A percentile compares a stretch with the other conserved stretches of the same genome.
phyloP scores from a whole-genome alignment of 2,113 vertebrate genomes.

The Bothrops jararaca region DNA sequence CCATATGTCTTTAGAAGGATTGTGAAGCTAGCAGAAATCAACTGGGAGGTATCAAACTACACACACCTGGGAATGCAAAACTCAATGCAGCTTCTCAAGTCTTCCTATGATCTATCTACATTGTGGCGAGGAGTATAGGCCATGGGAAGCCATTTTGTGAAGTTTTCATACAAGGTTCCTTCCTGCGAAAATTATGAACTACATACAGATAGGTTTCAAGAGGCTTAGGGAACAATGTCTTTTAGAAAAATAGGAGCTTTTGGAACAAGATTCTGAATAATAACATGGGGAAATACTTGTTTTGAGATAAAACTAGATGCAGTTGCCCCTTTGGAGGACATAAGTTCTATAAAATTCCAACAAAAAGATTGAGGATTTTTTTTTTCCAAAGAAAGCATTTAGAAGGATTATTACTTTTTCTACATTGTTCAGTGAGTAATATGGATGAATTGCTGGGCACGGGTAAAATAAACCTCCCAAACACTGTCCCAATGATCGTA shows the following conservation, averaged over 20 bases:
- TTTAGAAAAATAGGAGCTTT: neutral
- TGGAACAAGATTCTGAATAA: neutral
- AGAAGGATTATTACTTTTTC: neutral
- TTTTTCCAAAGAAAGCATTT: neutral
- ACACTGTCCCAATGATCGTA: neutral
- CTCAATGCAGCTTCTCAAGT: constrained; percentile 8
- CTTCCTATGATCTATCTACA: neutral
- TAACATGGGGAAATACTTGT: constrained; percentile 40
- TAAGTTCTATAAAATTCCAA: neutral
- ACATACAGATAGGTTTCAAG: neutral
- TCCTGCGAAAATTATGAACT: neutral
- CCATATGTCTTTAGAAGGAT: constrained; percentile 36
- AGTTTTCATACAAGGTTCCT: neutral
- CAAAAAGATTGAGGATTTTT: neutral
- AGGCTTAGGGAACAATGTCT: neutral
- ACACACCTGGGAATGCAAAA: constrained; percentile 16
- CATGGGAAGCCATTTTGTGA: neutral
- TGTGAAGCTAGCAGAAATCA: constrained; percentile 29
- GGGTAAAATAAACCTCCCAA: neutral
- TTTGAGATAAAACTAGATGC: neutral
- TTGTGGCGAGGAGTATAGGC: fast-evolving
- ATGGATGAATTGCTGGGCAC: neutral
- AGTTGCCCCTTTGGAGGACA: neutral
- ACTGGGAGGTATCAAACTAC: constrained; percentile 18
- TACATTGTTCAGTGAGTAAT: neutral